phyloP scores from a whole-genome alignment of 2,888 invertebrate species.

The Chloroclysta siterata region DNA sequence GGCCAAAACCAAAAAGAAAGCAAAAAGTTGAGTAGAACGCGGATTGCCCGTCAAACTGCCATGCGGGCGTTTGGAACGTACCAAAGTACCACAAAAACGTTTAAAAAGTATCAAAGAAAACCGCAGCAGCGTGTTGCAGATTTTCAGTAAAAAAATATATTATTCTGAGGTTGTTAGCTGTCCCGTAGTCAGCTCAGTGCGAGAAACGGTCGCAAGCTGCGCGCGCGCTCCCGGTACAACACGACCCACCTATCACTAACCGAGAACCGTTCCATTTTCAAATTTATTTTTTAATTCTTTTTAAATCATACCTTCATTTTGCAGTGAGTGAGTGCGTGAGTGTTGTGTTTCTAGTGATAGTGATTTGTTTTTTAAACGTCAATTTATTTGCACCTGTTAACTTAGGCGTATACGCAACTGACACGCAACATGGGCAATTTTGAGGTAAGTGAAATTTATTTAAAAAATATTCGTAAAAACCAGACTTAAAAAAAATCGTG shows the following conservation, averaged over 20 bases:
- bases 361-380: slow-evolving; percentile 40
- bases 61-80: slow-evolving; percentile 52
- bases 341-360: slow-evolving; percentile 48
- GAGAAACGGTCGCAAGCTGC: slow-evolving; percentile 72
- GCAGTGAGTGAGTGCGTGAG: slow-evolving; percentile 39
- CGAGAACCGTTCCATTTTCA: slow-evolving; percentile 47
- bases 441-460: slow-evolving; percentile 30
- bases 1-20: slow-evolving; percentile 15
- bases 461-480: neutral
- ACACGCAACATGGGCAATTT: slow-evolving; percentile 39
- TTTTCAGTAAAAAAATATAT: slow-evolving; percentile 71
- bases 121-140: slow-evolving; percentile 67
- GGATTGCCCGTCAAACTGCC: slow-evolving; percentile 18
- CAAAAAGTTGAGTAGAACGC: slow-evolving; percentile 8
- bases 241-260: slow-evolving; percentile 56
- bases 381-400: slow-evolving; percentile 7
- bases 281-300: slow-evolving; percentile 41
- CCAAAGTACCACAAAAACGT: slow-evolving; percentile 47
- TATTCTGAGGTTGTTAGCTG: slow-evolving; percentile 67
- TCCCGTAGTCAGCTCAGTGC: slow-evolving; percentile 74
- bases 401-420: neutral
- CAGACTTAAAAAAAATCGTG: neutral
- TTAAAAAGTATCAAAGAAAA: slow-evolving; percentile 57
- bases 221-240: slow-evolving; percentile 67
- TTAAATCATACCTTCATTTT: neutral